Conservation (phyloP, 2,797 vertebrate species). For the Propithecus deckenii region DNA sequence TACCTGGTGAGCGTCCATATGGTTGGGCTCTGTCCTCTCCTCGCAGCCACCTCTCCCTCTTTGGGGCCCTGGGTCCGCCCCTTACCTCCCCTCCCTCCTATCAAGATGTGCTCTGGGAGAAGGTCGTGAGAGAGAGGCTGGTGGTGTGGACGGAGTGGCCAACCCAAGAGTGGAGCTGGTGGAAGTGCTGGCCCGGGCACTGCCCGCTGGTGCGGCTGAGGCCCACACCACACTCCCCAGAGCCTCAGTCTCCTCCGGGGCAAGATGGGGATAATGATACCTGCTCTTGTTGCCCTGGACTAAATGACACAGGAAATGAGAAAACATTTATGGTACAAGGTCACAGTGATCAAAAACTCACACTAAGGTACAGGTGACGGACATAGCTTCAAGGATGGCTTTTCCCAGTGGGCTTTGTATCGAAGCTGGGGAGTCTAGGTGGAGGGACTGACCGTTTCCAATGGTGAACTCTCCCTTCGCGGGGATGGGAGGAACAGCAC, state of each 20-base stretch:
- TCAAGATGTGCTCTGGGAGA: background rate
- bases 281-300: background rate
- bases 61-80: background rate
- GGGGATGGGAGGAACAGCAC: background rate
- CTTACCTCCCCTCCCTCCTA: background rate
- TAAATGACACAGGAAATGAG: background rate
- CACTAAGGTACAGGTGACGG: background rate
- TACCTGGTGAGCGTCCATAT: accelerated
- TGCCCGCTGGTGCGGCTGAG: too few species aligned
- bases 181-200: background rate
- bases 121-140: background rate
- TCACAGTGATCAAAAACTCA: background rate
- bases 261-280: background rate
- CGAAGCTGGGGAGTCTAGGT: background rate
- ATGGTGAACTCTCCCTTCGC: background rate
- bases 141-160: background rate
- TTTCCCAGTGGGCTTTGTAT: background rate
- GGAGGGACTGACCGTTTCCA: background rate
- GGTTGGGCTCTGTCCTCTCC: background rate
- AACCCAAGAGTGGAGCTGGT: background rate
- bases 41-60: background rate
- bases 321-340: background rate
- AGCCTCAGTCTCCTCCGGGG: background rate
- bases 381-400: background rate
- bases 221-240: background rate